Conservation (phyloP, 1,140 invertebrate genomes). For the Lethocerus indicus region DNA sequence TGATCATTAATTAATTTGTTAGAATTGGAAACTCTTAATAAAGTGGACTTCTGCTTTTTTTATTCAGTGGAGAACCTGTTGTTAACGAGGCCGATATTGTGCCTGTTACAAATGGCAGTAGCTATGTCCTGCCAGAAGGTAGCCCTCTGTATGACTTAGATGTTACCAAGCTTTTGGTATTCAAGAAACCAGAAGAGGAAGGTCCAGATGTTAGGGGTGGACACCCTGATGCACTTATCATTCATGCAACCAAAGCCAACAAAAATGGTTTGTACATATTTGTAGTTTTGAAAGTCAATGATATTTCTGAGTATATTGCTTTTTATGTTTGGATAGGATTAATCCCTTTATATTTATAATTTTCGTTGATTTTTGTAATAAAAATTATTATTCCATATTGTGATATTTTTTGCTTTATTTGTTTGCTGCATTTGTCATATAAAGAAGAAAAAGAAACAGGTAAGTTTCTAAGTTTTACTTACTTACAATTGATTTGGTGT, state of each 20-base stretch:
- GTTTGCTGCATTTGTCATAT: conserved; percentile 15
- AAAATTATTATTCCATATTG: conserved; percentile 1
- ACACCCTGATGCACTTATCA: conserved; percentile 75
- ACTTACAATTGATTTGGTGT: conserved; percentile 5
- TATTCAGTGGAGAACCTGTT: conserved; percentile 1
- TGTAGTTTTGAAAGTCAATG: neutral
- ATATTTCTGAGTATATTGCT: neutral
- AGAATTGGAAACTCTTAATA: neutral
- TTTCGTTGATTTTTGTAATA: conserved; percentile 11
- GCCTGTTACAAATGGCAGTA: conserved; percentile 13
- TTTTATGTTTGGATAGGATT: neutral
- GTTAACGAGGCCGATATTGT: neutral
- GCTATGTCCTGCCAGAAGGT: conserved; percentile 3
- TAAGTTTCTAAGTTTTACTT: conserved; percentile 20
- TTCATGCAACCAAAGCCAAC: conserved; percentile 81
- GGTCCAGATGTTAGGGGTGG: conserved; percentile 80
- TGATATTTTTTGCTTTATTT: conserved; percentile 12
- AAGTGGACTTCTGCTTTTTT: neutral
- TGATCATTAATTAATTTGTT: neutral
- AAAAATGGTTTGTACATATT: conserved; percentile 47
- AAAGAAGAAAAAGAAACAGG: conserved; percentile 36
- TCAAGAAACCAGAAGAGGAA: conserved; percentile 62
- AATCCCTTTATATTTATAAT: neutral
- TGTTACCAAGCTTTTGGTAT: conserved; percentile 55
- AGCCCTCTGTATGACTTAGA: conserved; percentile 58